Percentiles rank a stretch among this genome's conserved stretches.
These are phyloP conservation scores for Pherbina coryleti DNA, from an alignment of 2,888 invertebrate species.

Conservation along the genomic window DNA sequence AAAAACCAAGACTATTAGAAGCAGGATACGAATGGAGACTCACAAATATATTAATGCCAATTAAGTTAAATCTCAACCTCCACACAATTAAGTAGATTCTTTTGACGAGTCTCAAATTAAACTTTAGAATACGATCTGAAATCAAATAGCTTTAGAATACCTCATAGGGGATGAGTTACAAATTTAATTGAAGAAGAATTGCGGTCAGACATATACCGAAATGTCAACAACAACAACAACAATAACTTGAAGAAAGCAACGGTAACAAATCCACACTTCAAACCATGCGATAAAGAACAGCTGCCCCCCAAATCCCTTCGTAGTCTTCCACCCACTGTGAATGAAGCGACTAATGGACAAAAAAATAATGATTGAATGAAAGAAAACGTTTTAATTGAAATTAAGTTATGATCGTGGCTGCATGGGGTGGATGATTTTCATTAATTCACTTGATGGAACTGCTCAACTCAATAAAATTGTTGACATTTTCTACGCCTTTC, in stretches of 20 bases:
- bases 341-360: constrained; percentile 34
- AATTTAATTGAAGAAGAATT: background rate
- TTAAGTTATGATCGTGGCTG: too few species aligned
- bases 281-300: background rate
- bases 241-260: background rate
- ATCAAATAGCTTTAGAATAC: background rate
- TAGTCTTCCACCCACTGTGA: constrained; percentile 62
- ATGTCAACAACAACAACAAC: constrained; percentile 21
- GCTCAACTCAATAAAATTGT: too few species aligned
- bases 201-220: constrained; percentile 1
- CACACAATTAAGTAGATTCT: too few species aligned
- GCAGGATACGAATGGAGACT: too few species aligned
- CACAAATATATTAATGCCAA: too few species aligned
- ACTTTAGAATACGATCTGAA: too few species aligned
- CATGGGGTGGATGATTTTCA: too few species aligned
- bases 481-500: too few species aligned
- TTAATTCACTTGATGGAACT: too few species aligned
- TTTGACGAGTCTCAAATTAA: too few species aligned
- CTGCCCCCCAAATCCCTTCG: constrained; percentile 48
- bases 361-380: constrained; percentile 17
- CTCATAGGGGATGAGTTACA: background rate
- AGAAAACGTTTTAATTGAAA: background rate
- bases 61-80: too few species aligned
- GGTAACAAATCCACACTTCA: constrained; percentile 6
- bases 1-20: too few species aligned